Conservation (phyloP, 2,797 vertebrate genomes). For the Miichthys miiuy region DNA sequence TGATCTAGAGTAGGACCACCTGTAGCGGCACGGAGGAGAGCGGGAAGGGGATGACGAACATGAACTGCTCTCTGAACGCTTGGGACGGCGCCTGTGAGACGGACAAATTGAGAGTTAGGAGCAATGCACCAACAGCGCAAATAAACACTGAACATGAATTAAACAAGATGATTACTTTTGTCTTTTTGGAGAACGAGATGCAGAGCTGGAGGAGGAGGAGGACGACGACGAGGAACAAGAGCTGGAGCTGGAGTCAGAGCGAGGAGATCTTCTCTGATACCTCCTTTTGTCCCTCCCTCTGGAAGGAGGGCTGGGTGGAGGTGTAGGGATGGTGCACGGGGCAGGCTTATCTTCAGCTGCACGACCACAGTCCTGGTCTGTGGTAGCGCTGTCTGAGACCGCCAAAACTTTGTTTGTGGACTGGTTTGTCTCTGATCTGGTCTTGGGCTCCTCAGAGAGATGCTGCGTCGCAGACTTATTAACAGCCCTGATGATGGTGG, state of each 20-base stretch:
- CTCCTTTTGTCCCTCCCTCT: conserved; percentile 82
- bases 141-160: rapidly evolving
- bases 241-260: conserved; percentile 80
- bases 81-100: conserved; percentile 76
- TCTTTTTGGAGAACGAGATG: conserved; percentile 89
- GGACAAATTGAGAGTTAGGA: neutral
- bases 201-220: conserved; percentile 80
- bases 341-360: conserved; percentile 26
- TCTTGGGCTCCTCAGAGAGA: conserved; percentile 78
- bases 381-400: conserved; percentile 83
- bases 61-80: conserved; percentile 80
- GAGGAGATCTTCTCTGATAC: conserved; percentile 84
- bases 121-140: conserved; percentile 1
- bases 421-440: conserved; percentile 40
- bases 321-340: conserved; percentile 57
- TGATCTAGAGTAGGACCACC: conserved; percentile 77
- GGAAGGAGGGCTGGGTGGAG: conserved; percentile 71
- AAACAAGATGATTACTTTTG: conserved; percentile 83
- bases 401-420: conserved; percentile 67
- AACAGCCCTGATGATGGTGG: neutral
- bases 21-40: conserved; percentile 70
- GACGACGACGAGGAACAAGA: conserved; percentile 67
- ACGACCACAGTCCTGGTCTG: conserved; percentile 58
- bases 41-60: conserved; percentile 86
- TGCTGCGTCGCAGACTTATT: conserved; percentile 13